Evolutionary conservation across 2,797 vertebrate species (phyloP).

Genomic region (Channallabes apus): DNA sequence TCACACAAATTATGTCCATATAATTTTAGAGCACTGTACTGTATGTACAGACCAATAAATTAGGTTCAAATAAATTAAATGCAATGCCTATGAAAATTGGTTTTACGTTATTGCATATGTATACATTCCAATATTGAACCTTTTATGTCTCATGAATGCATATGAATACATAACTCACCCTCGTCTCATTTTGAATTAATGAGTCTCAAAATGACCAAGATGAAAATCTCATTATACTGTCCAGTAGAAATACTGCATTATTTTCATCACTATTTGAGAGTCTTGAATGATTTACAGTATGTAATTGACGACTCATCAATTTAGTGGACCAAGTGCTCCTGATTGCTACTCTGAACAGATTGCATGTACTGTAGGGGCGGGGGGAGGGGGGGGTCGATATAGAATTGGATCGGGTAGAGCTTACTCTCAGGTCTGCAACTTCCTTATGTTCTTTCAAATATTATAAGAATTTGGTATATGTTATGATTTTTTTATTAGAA

Average conservation of each 20-base stretch:
- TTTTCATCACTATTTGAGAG: slow-evolving; percentile 12
- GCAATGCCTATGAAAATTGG: not conserved
- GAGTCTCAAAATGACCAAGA: not conserved
- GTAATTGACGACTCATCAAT: slow-evolving; percentile 30
- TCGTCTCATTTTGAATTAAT: slow-evolving; percentile 18
- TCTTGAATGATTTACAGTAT: slow-evolving; percentile 35
- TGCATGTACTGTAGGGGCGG: too few relatives aligned
- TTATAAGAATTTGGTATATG: slow-evolving; percentile 26
- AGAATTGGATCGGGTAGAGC: not conserved
- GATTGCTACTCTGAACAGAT: not conserved
- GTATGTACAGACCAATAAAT: not conserved
- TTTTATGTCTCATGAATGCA: not conserved
- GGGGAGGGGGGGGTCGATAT: not conserved
- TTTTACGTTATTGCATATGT: not conserved
- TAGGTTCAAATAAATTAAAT: not conserved
- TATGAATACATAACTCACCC: not conserved
- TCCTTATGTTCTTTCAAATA: not conserved
- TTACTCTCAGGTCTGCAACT: not conserved
- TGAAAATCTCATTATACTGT: slow-evolving; percentile 28
- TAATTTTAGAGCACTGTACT: not conserved
- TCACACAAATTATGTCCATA: not conserved
- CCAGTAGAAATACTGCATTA: slow-evolving; percentile 2
- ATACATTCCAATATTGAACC: not conserved
- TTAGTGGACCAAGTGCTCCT: not conserved
- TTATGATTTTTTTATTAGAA: slow-evolving; percentile 5